phyloP scores from a whole-genome alignment of 2,113 vertebrate species.

The Cercocebus atys region DNA sequence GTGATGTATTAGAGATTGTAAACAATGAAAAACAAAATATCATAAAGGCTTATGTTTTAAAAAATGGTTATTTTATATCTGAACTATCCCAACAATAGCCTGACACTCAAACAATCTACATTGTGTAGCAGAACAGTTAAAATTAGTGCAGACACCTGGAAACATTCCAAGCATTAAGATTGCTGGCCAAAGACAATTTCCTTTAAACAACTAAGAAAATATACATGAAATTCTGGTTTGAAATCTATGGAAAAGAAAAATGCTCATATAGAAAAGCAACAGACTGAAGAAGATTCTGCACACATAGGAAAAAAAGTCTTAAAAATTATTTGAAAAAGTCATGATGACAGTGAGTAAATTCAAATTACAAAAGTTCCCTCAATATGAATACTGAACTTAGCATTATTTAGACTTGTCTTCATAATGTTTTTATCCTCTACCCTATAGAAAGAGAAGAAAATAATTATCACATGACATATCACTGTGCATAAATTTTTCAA shows the following conservation, averaged over 20 bases:
- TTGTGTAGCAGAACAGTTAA: neutral
- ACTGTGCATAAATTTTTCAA: neutral
- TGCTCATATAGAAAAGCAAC: neutral
- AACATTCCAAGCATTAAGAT: neutral
- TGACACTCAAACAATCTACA: neutral
- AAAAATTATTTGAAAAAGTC: neutral
- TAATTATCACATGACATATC: neutral
- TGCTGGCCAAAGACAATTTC: neutral
- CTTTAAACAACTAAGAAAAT: neutral
- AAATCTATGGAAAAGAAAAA: neutral
- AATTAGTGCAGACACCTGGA: neutral
- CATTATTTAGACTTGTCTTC: neutral
- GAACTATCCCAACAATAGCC: neutral
- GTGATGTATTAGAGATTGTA: neutral
- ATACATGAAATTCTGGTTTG: neutral
- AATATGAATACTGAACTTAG: neutral
- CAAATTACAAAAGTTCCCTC: neutral
- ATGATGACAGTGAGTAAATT: neutral
- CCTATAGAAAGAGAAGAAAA: neutral
- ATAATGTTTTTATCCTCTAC: neutral
- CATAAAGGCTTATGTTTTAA: neutral
- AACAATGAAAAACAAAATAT: slow-evolving; percentile 42
- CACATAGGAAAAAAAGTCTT: neutral
- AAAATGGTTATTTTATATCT: slow-evolving; percentile 37
- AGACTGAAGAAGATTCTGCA: neutral